Evolutionary conservation across 2,888 invertebrate species (phyloP).

Genomic region (Penaeus monodon): DNA sequence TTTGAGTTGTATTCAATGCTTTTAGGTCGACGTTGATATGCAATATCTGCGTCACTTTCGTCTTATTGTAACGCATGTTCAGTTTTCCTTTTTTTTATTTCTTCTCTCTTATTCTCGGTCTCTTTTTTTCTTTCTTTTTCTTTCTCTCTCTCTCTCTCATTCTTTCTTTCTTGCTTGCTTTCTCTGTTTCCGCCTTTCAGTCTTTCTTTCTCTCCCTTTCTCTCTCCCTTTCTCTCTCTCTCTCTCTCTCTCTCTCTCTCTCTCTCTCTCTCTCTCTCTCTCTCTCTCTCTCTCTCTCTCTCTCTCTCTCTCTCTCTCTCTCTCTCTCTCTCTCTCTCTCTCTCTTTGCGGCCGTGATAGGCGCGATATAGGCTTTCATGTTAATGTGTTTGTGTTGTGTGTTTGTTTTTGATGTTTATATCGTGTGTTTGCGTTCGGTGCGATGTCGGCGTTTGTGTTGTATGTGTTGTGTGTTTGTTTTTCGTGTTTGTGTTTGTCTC

Average conservation of each 20-base stretch:
- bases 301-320: slow-evolving; percentile 26
- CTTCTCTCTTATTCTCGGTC: slow-evolving; percentile 1
- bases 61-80: too few relatives aligned
- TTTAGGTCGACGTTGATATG: too few relatives aligned
- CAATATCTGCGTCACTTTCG: too few relatives aligned
- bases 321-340: slow-evolving; percentile 24
- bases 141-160: slow-evolving; percentile 18
- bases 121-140: neutral
- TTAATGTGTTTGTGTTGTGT: slow-evolving; percentile 12
- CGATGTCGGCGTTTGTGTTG: neutral
- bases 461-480: neutral
- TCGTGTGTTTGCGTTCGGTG: neutral
- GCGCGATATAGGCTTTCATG: neutral
- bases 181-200: neutral
- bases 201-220: neutral
- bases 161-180: neutral
- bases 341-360: neutral
- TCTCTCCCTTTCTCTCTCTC: neutral
- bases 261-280: slow-evolving; percentile 21
- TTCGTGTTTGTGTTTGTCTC: neutral
- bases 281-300: slow-evolving; percentile 23
- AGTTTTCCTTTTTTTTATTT: neutral
- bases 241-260: slow-evolving; percentile 21
- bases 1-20: too few relatives aligned
- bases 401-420: neutral